Conservation (phyloP, 37 sponge, comb jelly and placozoan genomes). For the Petrosia ficiformis region DNA sequence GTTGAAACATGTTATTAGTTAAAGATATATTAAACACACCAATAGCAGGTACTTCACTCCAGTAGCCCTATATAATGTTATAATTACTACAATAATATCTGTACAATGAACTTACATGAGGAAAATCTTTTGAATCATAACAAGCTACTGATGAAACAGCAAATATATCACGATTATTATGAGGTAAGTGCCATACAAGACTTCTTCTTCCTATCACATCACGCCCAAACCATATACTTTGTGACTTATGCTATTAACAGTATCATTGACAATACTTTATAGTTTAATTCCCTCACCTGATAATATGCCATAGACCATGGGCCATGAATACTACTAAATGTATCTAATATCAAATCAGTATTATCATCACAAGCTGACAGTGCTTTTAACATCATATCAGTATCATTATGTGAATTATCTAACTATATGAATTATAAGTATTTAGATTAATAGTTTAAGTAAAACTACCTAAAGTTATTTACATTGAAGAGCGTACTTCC, state of each 20-base stretch:
- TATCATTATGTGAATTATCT: conserved; percentile 64
- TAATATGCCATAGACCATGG: conserved; percentile 89
- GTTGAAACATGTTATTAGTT: background rate
- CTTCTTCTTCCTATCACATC: conserved; percentile 95
- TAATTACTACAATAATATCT: background rate
- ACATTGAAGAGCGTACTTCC: conserved; percentile 16
- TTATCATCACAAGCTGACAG: conserved; percentile 8
- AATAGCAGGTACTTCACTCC: conserved; percentile 76
- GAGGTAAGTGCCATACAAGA: conserved; percentile 80
- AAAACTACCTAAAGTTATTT: background rate
- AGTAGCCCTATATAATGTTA: conserved; percentile 43
- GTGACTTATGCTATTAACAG: background rate
- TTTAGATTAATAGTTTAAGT: background rate
- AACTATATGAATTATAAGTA: conserved; percentile 19
- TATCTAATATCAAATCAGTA: conserved; percentile 14
- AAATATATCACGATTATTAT: conserved; percentile 11
- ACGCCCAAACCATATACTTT: conserved; percentile 92
- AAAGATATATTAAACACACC: conserved; percentile 38
- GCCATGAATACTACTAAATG: conserved; percentile 61
- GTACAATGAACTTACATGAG: conserved; percentile 11
- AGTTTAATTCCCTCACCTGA: conserved; percentile 55
- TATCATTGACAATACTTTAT: conserved; percentile 1
- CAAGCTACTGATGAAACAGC: conserved; percentile 75
- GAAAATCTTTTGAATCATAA: background rate
- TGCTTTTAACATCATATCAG: conserved; percentile 41